Evolutionary conservation across 2,113 vertebrate species (phyloP).

Genomic region (Petrocephalus zakoni): DNA sequence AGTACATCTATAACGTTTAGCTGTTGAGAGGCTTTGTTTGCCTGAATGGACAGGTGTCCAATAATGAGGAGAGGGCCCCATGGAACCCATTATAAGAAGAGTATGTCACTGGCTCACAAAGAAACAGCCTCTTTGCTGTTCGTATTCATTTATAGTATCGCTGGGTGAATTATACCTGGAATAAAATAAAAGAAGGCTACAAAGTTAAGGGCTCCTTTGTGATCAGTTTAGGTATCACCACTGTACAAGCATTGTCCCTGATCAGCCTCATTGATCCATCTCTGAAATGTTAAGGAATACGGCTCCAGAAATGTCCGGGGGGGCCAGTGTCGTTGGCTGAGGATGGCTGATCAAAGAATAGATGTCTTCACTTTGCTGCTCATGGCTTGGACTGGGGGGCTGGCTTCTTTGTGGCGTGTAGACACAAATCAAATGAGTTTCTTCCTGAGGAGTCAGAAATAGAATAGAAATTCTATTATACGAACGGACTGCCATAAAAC

Average conservation of each 20-base stretch:
- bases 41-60: not conserved
- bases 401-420: not conserved
- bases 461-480: too few species aligned
- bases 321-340: not conserved
- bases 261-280: not conserved
- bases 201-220: not conserved
- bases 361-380: not conserved
- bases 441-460: not conserved
- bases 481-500: too few species aligned
- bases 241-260: not conserved
- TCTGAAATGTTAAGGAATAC: not conserved
- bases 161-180: not conserved
- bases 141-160: not conserved
- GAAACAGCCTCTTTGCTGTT: not conserved
- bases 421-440: not conserved
- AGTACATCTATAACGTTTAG: not conserved
- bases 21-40: not conserved
- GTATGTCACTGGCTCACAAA: not conserved
- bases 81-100: not conserved
- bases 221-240: not conserved
- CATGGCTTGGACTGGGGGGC: not conserved
- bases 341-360: not conserved
- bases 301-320: not conserved
- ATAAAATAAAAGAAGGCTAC: not conserved
- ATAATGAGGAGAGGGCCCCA: not conserved